phyloP scores from a whole-genome alignment of 2,888 invertebrate species.

The Drosophila nr. perissopoda region DNA sequence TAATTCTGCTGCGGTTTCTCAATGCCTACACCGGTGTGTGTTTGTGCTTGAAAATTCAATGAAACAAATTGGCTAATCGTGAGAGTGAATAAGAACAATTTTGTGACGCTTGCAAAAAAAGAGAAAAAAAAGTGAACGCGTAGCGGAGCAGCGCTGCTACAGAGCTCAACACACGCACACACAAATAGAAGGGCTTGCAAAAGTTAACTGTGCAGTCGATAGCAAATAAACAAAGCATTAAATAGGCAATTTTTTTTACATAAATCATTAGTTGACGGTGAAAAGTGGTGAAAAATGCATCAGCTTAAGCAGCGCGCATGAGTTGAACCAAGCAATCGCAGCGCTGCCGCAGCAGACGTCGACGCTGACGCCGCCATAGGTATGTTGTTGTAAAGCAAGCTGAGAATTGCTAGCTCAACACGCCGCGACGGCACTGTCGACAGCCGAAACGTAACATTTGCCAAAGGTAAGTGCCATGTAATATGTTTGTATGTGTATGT shows the following conservation, averaged over 20 bases:
- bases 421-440: constrained; percentile 37
- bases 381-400: constrained; percentile 59
- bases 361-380: constrained; percentile 46
- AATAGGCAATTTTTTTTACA: constrained; percentile 34
- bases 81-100: constrained; percentile 63
- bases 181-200: constrained; percentile 11
- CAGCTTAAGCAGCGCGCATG: constrained; percentile 43
- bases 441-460: constrained; percentile 67
- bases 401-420: constrained; percentile 38
- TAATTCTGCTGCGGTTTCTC: constrained; percentile 16
- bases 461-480: constrained; percentile 63
- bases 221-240: constrained; percentile 37
- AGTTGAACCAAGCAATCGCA: constrained; percentile 47
- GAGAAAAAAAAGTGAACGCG: constrained; percentile 51
- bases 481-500: constrained; percentile 21
- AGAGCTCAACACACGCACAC: constrained; percentile 33
- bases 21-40: constrained; percentile 35
- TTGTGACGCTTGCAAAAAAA: constrained; percentile 54
- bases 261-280: constrained; percentile 39
- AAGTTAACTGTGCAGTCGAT: constrained; percentile 38
- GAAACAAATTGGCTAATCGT: constrained; percentile 44
- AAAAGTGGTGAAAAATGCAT: constrained; percentile 52
- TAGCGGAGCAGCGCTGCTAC: constrained; percentile 44
- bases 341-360: constrained; percentile 42
- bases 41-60: constrained; percentile 63